Evolutionary conservation across 2,888 invertebrate species (phyloP).

Genomic region (Chalcosyrphus nemorum): DNA sequence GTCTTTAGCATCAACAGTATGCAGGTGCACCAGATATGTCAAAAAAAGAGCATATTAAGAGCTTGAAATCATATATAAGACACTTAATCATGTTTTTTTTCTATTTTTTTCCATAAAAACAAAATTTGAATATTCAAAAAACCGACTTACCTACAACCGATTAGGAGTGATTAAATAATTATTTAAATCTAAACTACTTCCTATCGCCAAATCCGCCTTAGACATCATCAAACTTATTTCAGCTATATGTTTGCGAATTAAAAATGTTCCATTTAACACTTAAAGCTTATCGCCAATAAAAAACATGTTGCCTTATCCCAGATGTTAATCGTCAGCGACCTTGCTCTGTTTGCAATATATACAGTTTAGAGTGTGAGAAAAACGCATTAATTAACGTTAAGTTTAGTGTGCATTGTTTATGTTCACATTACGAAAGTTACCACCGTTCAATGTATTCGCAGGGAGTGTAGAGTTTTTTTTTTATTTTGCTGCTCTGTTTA

Average conservation of each 20-base stretch:
- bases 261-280: not conserved
- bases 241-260: not conserved
- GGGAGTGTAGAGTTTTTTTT: not conserved
- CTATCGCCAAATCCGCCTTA: not conserved
- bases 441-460: not conserved
- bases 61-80: no score
- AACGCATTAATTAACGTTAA: conserved; percentile 3
- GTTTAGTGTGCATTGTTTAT: not conserved
- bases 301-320: not conserved
- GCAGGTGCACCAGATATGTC: no score
- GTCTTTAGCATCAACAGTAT: no score
- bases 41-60: no score
- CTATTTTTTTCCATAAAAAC: no score
- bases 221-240: not conserved
- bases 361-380: not conserved
- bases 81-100: no score
- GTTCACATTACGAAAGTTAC: not conserved
- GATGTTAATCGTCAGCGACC: conserved; percentile 15
- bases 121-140: no score
- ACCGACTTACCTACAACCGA: no score
- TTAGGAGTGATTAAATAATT: no score
- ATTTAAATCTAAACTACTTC: no score
- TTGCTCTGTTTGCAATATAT: conserved; percentile 29
- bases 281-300: no score
- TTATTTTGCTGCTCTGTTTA: not conserved